Percentiles rank a stretch among this genome's conserved stretches.
phyloP scores from a whole-genome alignment of 2,888 invertebrate species.

The Malthinus seriepunctatus region DNA sequence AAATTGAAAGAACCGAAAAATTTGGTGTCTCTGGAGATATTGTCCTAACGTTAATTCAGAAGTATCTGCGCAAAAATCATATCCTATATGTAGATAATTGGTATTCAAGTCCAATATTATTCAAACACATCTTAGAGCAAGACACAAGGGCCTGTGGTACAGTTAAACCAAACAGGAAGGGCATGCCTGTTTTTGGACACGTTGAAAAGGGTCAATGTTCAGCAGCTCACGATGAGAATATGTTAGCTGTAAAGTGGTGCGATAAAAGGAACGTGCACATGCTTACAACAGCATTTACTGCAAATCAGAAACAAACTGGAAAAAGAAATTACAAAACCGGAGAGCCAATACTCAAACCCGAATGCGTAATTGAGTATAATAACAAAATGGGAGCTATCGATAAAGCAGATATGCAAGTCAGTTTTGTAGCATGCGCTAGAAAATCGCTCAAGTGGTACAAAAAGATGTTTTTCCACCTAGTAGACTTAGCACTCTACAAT shows the following conservation, averaged over 20 bases:
- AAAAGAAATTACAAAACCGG: constrained; percentile 25
- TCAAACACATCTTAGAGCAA: constrained; percentile 5
- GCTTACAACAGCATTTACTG: constrained; percentile 34
- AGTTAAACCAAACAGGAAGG: constrained; percentile 30
- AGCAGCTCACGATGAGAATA: too few species aligned
- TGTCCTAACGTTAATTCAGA: constrained; percentile 29
- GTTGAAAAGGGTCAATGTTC: constrained; percentile 24
- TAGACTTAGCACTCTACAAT: constrained; percentile 12
- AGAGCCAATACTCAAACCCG: constrained; percentile 35
- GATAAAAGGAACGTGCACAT: constrained; percentile 41
- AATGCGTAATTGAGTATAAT: constrained; percentile 39
- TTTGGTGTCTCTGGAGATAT: constrained; percentile 32
- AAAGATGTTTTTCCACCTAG: constrained; percentile 24
- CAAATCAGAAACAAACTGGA: constrained; percentile 22
- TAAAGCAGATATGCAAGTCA: constrained; percentile 36
- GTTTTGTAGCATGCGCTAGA: constrained; percentile 16
- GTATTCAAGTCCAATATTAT: constrained; percentile 35
- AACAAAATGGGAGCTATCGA: constrained; percentile 39
- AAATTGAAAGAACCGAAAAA: constrained; percentile 11
- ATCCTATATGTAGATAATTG: constrained; percentile 38
- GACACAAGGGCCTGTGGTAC: constrained; percentile 36
- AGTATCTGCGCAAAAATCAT: constrained; percentile 31
- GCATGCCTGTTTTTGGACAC: constrained; percentile 26
- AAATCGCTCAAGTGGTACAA: constrained; percentile 28
- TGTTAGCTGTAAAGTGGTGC: constrained; percentile 41